Conservation (phyloP, 92 coral and sea anemone species). For the Desmophyllum pertusum region DNA sequence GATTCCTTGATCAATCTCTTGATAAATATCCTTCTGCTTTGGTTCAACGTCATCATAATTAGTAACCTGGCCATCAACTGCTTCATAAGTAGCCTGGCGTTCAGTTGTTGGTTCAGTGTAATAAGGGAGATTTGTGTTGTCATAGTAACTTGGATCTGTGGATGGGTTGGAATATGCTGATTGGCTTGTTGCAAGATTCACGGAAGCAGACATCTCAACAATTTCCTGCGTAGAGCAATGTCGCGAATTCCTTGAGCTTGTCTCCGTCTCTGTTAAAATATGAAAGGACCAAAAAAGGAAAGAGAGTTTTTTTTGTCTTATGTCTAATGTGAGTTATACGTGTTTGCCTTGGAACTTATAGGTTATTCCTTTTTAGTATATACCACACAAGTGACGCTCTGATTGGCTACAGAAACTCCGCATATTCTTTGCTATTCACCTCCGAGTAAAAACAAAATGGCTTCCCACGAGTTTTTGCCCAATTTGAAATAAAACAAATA, state of each 20-base stretch:
- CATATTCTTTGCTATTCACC: too few relatives aligned
- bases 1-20: background rate
- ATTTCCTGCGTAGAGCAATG: background rate
- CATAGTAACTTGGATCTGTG: background rate
- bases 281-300: background rate
- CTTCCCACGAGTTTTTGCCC: too few relatives aligned
- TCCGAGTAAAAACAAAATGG: too few relatives aligned
- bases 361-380: too few relatives aligned
- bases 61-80: background rate
- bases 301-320: too few relatives aligned
- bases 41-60: background rate
- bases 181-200: too few relatives aligned
- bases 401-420: too few relatives aligned
- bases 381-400: too few relatives aligned
- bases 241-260: background rate
- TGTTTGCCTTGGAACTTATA: too few relatives aligned
- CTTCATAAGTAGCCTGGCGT: conserved; percentile 7
- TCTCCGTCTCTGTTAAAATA: background rate
- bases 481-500: too few relatives aligned
- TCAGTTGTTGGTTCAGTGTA: background rate
- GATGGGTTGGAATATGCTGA: background rate
- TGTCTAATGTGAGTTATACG: too few relatives aligned
- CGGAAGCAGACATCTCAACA: background rate
- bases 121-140: too few relatives aligned
- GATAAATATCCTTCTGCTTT: background rate